Evolutionary conservation across 92 coral and sea anemone species (phyloP).

Genomic region (Zoanthus gigantus): DNA sequence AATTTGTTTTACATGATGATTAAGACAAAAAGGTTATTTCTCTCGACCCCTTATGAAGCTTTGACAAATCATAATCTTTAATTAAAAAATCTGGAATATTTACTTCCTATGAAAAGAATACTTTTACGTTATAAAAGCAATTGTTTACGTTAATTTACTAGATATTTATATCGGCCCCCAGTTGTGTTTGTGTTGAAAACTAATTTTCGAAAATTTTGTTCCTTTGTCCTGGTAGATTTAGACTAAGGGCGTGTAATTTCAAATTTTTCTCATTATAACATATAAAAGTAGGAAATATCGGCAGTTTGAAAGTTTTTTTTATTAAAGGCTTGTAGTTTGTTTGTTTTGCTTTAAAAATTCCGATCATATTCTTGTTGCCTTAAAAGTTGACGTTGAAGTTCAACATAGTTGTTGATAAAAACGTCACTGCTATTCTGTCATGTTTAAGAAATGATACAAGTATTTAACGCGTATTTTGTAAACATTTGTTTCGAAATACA

Average conservation of each 20-base stretch:
- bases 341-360: background rate
- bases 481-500: background rate
- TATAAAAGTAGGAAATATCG: background rate
- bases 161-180: constrained; percentile 78
- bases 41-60: constrained; percentile 48
- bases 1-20: background rate
- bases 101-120: constrained; percentile 80
- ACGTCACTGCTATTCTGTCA: background rate
- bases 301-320: background rate
- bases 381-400: background rate
- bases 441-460: background rate
- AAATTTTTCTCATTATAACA: background rate
- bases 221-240: constrained; percentile 57
- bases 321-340: background rate
- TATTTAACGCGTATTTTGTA: background rate
- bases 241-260: constrained; percentile 41
- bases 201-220: constrained; percentile 62
- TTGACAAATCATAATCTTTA: constrained; percentile 81
- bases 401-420: background rate
- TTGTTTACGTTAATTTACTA: constrained; percentile 77
- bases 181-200: constrained; percentile 80
- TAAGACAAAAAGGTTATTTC: constrained; percentile 31
- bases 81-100: constrained; percentile 81
- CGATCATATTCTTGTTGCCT: constrained; percentile 2
- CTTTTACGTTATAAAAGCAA: constrained; percentile 76